Conservation (phyloP, 2,888 invertebrate genomes). For the Ectemnius cavifrons region DNA sequence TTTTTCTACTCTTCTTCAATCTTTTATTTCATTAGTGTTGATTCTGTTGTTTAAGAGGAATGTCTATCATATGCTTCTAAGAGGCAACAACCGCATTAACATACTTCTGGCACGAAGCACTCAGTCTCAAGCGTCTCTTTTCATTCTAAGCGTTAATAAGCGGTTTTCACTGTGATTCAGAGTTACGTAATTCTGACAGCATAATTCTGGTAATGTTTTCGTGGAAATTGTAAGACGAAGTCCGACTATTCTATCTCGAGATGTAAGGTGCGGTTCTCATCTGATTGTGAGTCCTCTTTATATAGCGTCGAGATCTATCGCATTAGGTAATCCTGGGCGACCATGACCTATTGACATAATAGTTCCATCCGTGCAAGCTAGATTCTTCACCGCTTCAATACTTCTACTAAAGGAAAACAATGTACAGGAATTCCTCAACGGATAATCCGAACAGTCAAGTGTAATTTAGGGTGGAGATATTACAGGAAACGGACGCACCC, state of each 20-base stretch:
- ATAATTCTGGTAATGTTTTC: neutral
- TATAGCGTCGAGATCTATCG: neutral
- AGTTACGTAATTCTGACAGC: neutral
- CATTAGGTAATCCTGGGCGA: neutral
- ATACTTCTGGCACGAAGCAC: neutral
- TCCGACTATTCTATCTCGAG: neutral
- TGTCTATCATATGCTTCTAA: no score
- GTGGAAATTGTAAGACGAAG: neutral
- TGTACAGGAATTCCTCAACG: no score
- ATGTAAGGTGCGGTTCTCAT: neutral
- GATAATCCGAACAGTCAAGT: no score
- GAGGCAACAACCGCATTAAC: neutral
- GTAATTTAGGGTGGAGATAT: no score
- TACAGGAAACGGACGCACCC: no score
- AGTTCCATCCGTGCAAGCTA: no score
- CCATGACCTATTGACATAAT: neutral
- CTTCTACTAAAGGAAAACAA: no score
- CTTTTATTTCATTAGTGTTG: no score
- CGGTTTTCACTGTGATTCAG: neutral
- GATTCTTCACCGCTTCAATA: no score
- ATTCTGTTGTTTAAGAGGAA: no score
- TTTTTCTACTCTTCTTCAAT: no score
- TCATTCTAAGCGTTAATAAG: slow-evolving; percentile 3
- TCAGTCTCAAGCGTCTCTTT: neutral
- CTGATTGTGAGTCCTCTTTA: neutral